Evolutionary conservation across 2,888 invertebrate genomes (phyloP), one percentile per base, ranked within the genome.

Genomic region (Abrostola triplasia): DNA sequence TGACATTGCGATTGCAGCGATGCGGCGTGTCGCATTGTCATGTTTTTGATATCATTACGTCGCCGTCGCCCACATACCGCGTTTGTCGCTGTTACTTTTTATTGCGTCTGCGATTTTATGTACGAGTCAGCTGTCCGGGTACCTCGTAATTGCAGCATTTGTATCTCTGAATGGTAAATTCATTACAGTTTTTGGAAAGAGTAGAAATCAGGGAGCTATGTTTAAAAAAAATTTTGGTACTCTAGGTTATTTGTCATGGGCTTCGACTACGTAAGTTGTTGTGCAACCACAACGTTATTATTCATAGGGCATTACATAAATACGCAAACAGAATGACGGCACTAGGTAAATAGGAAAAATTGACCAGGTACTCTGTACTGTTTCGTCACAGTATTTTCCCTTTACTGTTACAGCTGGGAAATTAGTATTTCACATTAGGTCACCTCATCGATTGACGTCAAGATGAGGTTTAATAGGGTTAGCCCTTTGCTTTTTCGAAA

Each of bases 41-140:
- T 67, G 60, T 59, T 53, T 62, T 67, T 67, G 64, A 77, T 69
- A 63, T 74, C 70, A 71, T 67, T 68, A 63, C 35, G 52, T 47
- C 41, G 59, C 53, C 47, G 61, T 55, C 68, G 70, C 59, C 65
- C 52, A 74, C 74, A 55, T 69, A 69, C 64, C 60, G 48, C 50
- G 38, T 58, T 62, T 55, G 60, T 59, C 54, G 66, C 36, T 73
- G 61, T 54, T 67, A 53, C 49, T 74, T 67, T 67, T 67, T 74
- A 59, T 64, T 37, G 62, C 64, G 48, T 55, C 47, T 47, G 50
- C 42, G 47, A 73, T 70, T 62, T 59, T 62, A 63, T 61, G 64
- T 51, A 49, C 72, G 73, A 75, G 12, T 67, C 73, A 76, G 48
- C 61, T 66, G 52, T 7, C 8, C 24, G 56, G 7, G 53, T 40